Evolutionary conservation across 2,888 invertebrate genomes (phyloP), one percentile per base, ranked within the genome.

Genomic region (Drosophila maculinotata): DNA sequence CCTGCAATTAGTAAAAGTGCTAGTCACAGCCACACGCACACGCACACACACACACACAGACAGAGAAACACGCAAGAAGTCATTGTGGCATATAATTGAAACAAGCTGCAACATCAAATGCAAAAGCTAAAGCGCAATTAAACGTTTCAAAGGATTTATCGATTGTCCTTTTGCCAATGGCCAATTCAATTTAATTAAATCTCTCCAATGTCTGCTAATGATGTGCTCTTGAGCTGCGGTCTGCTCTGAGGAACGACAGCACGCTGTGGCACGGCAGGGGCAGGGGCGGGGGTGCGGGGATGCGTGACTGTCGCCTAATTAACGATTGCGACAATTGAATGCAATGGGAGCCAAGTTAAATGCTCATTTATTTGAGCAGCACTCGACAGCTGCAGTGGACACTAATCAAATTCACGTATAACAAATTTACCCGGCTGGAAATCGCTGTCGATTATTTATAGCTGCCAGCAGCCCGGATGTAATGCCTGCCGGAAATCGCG

Each of bases 151-250:
- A 58, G 63, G 38, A 58, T 41, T 41, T 44, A 47, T 54, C 44
- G 60, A 69, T 49, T 63, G 86, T 62, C 48, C 52, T 36, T 26
- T 53, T 33, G 79, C 66, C 83, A 69, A 31, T 69, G 66, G 69
- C 72, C 75, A 79, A 81, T 67, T 69, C 82, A 69, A 85, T 85
- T 85, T 76, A 79, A 82, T 80, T 87, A 77, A 87, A 80, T 79
- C 80, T 63, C 62, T 47, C 51, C 79, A 78, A 65, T 71, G 69
- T 52, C 49, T 64, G 62, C 77, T 87, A 83, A 87, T 84, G 84
- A 83, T 72, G 60, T 66, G 69, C 68, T 68, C 76, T 82, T 64
- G 58, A 53, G 35, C 41, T 74, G 78, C 31, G 73, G 67, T 60
- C 9, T 26, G 31, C 4, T 6, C 15, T 6, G 20, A 20, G 20